Base-by-base conservation (phyloP, 2,113 vertebrate genomes). In the Phrynosoma blainvillii region DNA sequence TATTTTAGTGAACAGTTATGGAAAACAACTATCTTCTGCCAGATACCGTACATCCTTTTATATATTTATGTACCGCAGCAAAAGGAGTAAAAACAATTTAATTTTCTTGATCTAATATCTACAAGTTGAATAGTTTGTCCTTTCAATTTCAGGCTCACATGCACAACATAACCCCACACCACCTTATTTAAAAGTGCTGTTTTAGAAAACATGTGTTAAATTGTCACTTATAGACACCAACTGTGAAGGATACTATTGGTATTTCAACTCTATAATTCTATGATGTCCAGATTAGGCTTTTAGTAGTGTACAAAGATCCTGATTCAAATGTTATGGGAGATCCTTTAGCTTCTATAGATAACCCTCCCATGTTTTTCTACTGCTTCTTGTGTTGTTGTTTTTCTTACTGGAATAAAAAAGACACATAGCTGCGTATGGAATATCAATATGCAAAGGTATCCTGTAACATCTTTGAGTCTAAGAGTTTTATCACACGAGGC, bases 1-100 rank as follows among this genome's bases (percentile, higher is more conserved):
- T 91, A 91, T 93, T 95, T 92, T 93, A 90, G 92, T 88, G 91
- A 95, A 86, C 73, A 87, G 86, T 85, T 82, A 91, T 79, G 47
- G 89, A 78, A 93, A 93, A 83, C 56, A 93, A 87, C 74, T 92
- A 84, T 93, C 85, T 92, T 92, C 85, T 93, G 89, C 93, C 89
- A 94, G 88, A 84, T 93, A n/a, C n/a, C n/a, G n/a, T n/a, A 94
- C 94, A 96, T 93, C 93, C 88, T 62, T 62, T 73, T 91, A 86
- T 70, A 56, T 88, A 18, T 81, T 54, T 76, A 78, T 52, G 40
- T 3, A 65, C 42, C 42, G 79, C 1, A 82, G 88, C 87, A 83
- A 83, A 84, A 36, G 1, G 6, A 1, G 0, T 62, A 84, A 92
- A 4, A 89, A 80, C 4, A 16, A 84, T 85, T 89, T 71, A 1